Evolutionary conservation across 2,888 invertebrate species (phyloP), one percentile per base, ranked within the genome.

Genomic region (Alloplasta piceator): DNA sequence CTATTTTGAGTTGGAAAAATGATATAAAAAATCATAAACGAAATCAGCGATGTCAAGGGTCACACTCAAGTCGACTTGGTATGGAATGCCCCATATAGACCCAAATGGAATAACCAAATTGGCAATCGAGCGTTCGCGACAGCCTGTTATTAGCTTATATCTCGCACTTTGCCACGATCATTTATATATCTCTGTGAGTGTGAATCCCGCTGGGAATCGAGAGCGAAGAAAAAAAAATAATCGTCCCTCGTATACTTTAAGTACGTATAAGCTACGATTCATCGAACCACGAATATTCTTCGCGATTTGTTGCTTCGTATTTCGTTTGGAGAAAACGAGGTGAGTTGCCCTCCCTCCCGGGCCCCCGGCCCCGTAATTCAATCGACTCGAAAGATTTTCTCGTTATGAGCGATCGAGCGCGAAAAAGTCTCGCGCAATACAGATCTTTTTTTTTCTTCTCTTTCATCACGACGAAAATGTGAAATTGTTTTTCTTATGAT

Each of bases 391-490:
- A 73, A 63, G 73, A 52, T 52, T 52, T 77, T 84, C 81, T 84
- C 78, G 79, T 84, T 82, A 82, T 56, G 80, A 72, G 73, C 73
- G 77, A 77, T 81, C 64, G 81, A 73, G 72, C 82, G 75, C 56
- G 36, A 71, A 83, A 73, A 68, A 55, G 26, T 26, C 26, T 70
- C 75, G 43, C 58, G 80, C 78, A 71, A 70, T 77, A 77, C 36
- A 48, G 39, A 43, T 10, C 6, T 43, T 43, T 43, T 43, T 43
- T 43, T 43, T 4, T 63, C 66, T 46, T 46, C 41, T 48, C 46
- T 16, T 43, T 48, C 7, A 26, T 50, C 55, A 38, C 46, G 41
- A 38, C 26, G 1, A 61, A 9, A 43, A 12, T 41, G 10, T 39
- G 6, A 36, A 76, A 63, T 14, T 39, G 36, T 50, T 50, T 46